Conservation (phyloP, 2,888 invertebrate species). For the Cordylochernes scorpioides region DNA sequence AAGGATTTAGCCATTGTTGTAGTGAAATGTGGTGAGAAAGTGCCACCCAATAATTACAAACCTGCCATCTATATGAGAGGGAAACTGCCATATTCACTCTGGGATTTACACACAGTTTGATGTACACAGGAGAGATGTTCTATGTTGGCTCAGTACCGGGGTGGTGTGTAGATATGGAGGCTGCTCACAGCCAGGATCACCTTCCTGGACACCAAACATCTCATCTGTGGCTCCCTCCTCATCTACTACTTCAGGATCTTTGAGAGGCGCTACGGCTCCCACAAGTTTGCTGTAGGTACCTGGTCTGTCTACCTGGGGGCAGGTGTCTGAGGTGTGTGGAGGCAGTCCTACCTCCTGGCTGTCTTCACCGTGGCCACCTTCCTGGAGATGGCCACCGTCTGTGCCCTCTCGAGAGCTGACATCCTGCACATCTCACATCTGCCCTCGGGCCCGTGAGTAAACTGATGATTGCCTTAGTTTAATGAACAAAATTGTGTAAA, state of each 20-base stretch:
- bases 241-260: constrained; percentile 29
- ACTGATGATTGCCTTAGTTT: no score
- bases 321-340: constrained; percentile 16
- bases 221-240: constrained; percentile 26
- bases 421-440: constrained; percentile 21
- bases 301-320: no score
- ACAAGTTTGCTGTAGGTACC: constrained; percentile 26
- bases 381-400: constrained; percentile 22
- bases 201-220: constrained; percentile 27
- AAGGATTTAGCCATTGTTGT: no score
- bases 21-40: no score
- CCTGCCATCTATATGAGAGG: no score
- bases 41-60: no score
- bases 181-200: constrained; percentile 23
- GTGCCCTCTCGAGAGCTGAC: constrained; percentile 19
- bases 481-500: no score
- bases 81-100: no score
- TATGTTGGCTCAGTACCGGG: no score
- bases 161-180: constrained; percentile 24
- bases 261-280: constrained; percentile 28
- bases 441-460: constrained; percentile 27
- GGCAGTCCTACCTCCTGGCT: constrained; percentile 24
- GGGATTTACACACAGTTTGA: no score
- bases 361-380: constrained; percentile 22
- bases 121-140: no score